Conservation (phyloP, 1,140 invertebrate genomes). For the Dinoponera quadriceps region DNA sequence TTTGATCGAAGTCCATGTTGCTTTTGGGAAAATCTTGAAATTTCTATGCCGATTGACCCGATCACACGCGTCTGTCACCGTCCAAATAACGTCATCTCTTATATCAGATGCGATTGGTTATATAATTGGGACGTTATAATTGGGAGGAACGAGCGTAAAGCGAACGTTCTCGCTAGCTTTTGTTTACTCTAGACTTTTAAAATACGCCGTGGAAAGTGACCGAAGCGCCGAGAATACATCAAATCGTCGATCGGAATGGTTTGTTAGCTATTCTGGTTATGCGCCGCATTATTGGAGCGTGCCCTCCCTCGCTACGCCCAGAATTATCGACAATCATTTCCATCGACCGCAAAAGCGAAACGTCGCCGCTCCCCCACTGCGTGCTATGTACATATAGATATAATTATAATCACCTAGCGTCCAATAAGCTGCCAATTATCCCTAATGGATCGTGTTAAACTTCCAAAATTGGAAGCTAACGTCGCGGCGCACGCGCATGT, state of each 20-base stretch:
- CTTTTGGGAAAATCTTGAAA: too few species aligned
- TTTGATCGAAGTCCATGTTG: too few species aligned
- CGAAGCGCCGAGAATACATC: background rate
- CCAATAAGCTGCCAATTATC: slow-evolving; percentile 54
- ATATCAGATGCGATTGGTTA: too few species aligned
- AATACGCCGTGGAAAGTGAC: too few species aligned
- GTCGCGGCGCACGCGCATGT: slow-evolving; percentile 1
- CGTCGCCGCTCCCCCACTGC: background rate
- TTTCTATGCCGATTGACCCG: too few species aligned
- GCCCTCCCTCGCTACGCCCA: background rate
- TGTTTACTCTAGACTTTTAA: too few species aligned
- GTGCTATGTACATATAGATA: slow-evolving; percentile 23
- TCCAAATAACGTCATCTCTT: too few species aligned
- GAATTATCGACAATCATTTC: slow-evolving; percentile 44
- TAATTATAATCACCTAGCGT: slow-evolving; percentile 48
- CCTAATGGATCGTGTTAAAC: slow-evolving; percentile 52
- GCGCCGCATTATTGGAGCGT: slow-evolving; percentile 11
- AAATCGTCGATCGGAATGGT: background rate
- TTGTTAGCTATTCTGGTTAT: slow-evolving; percentile 25
- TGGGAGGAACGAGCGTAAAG: too few species aligned
- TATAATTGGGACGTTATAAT: too few species aligned
- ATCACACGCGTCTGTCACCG: too few species aligned
- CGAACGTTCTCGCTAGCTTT: too few species aligned
- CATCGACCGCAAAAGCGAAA: slow-evolving; percentile 21
- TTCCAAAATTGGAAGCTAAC: slow-evolving; percentile 28